Base-by-base conservation (phyloP, 2,888 invertebrate species). In the Meteorus cinctellus region DNA sequence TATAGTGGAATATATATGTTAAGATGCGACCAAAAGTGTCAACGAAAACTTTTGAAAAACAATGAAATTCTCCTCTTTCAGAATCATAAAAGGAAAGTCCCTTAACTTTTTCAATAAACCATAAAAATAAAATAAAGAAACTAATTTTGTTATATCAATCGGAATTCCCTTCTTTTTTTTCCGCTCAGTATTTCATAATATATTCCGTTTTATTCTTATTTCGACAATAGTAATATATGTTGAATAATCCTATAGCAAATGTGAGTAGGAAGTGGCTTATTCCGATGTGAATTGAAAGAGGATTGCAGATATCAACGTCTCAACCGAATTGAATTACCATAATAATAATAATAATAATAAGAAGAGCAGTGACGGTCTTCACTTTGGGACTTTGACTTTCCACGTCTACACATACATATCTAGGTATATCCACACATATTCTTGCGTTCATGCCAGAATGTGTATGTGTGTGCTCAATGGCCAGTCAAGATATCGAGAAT, bases 271-370 rank as follows among this genome's bases (percentile, higher is more conserved):
- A 81, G 81, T 74, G 79, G 81, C 83, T 86, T 84, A 84, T 84
- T 84, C 83, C 83, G 82, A 83, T 85, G 83, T 82, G 84, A 85
- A 86, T 86, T 84, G 85, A 85, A 82, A 83, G 84, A 82, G 84
- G 84, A 86, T 85, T 82, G 82, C 76, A 81, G 82, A 85, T 84
- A 84, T 85, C 83, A 85, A 82, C 82, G 85, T 83, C 84, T 79
- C 77, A 75, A 74, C 67, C 69, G 84, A 86, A 86, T 85, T 82
- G 82, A 85, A 87, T 87, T 87, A 87, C 83, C 87, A 41, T 41
- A 41, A 41, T 41, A 41, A 41, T 41, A 41, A 41, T 41, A 41
- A 41, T 41, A 41, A 41, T 41, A 41, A 24, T 19, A 24, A 8
- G 19, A 19, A 24, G 2, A 55, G 19, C 55, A 55, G 19, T 55